Conservation (phyloP, 1,140 invertebrate genomes). For the Meloidogyne exigua region DNA sequence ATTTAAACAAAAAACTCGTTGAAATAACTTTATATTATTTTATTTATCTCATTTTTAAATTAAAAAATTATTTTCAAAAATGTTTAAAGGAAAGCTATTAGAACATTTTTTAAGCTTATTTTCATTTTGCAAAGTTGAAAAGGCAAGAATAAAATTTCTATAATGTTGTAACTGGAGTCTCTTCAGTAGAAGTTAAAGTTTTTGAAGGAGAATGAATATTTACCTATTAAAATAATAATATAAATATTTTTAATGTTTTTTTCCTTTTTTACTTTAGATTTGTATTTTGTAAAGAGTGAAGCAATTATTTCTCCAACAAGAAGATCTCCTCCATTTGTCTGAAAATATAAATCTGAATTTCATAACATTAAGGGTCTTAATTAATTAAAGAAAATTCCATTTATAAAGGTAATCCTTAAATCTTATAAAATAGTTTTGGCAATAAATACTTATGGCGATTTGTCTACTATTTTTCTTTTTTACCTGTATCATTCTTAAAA, state of each 20-base stretch:
- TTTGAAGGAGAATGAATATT: neutral
- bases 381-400: too few species aligned
- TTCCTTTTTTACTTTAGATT: slow-evolving; percentile 31
- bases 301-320: slow-evolving; percentile 55
- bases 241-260: neutral
- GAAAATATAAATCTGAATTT: slow-evolving; percentile 36
- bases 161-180: neutral
- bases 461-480: neutral
- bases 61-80: too few species aligned
- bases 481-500: slow-evolving; percentile 62
- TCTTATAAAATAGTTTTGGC: too few species aligned
- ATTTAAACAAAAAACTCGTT: too few species aligned
- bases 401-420: too few species aligned
- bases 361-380: too few species aligned
- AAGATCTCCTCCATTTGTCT: slow-evolving; percentile 60
- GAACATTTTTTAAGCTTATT: neutral
- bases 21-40: too few species aligned
- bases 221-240: neutral
- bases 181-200: neutral
- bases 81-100: neutral
- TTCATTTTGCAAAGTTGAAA: neutral
- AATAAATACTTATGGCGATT: too few species aligned
- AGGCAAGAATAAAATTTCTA: neutral
- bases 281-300: slow-evolving; percentile 40
- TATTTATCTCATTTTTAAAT: too few species aligned